These are phyloP conservation scores for Podarcis muralis DNA, from an alignment of 2,113 vertebrate genomes.

Conservation along the genomic window DNA sequence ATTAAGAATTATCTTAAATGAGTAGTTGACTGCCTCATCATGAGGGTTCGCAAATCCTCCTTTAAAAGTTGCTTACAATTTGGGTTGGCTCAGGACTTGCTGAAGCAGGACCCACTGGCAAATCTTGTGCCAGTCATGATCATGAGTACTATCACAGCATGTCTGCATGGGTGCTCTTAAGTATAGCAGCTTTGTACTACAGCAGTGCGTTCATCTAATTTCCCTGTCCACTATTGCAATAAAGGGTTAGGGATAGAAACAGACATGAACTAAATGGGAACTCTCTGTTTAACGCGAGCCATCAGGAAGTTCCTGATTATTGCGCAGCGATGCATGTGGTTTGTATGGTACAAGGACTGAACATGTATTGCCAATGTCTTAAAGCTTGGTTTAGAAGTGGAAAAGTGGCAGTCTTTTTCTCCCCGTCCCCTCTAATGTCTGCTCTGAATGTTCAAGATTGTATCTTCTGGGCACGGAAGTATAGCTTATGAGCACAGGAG, in stretches of 20 bases:
- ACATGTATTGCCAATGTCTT: conserved; percentile 35
- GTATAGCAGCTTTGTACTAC: not conserved
- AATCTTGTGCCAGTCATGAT: conserved; percentile 13
- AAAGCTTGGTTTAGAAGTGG: conserved; percentile 25
- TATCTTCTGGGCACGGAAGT: not conserved
- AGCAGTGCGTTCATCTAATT: not conserved
- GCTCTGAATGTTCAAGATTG: not conserved
- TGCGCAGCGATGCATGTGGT: conserved; percentile 30
- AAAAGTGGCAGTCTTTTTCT: not conserved
- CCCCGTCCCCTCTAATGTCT: conserved; percentile 18
- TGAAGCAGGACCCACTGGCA: not conserved
- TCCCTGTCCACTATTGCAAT: not conserved
- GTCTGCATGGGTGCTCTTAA: not conserved
- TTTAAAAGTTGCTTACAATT: conserved; percentile 14
- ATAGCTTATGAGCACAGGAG: not conserved
- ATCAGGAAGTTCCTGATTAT: not conserved
- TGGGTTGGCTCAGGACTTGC: conserved; percentile 47
- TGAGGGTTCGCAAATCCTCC: conserved; percentile 37
- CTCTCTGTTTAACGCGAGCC: not conserved
- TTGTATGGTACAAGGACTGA: not conserved
- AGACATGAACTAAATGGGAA: conserved; percentile 1
- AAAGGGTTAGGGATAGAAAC: not conserved
- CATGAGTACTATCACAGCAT: not conserved
- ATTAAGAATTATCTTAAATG: conserved; percentile 60
- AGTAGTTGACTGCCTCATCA: conserved; percentile 54